These are phyloP conservation scores for Etheostoma spectabile DNA, from an alignment of 2,113 vertebrate genomes.

Conservation along the genomic window DNA sequence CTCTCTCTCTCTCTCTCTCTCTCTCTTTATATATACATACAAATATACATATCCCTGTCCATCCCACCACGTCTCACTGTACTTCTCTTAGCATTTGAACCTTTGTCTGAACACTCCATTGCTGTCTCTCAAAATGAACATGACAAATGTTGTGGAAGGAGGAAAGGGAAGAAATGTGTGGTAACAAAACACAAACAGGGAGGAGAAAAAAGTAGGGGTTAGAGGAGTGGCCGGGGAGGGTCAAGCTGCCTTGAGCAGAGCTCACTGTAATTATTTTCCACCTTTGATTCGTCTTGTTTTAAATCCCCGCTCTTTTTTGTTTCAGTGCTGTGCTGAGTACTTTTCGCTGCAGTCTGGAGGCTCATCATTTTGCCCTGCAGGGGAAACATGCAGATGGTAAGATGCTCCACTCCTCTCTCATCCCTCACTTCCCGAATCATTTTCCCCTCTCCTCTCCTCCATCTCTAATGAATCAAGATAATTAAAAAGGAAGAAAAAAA, in stretches of 20 bases:
- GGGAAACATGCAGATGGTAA: conserved; percentile 76
- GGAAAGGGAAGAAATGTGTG: not conserved
- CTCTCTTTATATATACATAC: too few relatives aligned
- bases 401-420: conserved; percentile 68
- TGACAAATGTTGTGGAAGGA: conserved; percentile 28
- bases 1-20: too few relatives aligned
- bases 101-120: conserved; percentile 30
- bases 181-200: conserved; percentile 14
- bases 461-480: conserved; percentile 71
- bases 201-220: conserved; percentile 28
- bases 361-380: conserved; percentile 69
- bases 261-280: conserved; percentile 58
- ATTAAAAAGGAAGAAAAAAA: conserved; percentile 64
- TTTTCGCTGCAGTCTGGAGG: conserved; percentile 64
- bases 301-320: conserved; percentile 51
- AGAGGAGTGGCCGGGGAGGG: conserved; percentile 32
- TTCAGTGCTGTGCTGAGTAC: conserved; percentile 47
- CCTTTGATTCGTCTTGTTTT: conserved; percentile 58
- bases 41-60: not conserved
- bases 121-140: conserved; percentile 52
- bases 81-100: conserved; percentile 14
- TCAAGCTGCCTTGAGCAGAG: conserved; percentile 51
- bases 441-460: conserved; percentile 22
- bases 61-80: conserved; percentile 12
- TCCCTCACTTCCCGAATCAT: conserved; percentile 49